A percentile compares a stretch with the other conserved stretches of the same genome.
Evolutionary conservation across 2,797 vertebrate species (phyloP).

Genomic region (Basileuterus tristriatus): DNA sequence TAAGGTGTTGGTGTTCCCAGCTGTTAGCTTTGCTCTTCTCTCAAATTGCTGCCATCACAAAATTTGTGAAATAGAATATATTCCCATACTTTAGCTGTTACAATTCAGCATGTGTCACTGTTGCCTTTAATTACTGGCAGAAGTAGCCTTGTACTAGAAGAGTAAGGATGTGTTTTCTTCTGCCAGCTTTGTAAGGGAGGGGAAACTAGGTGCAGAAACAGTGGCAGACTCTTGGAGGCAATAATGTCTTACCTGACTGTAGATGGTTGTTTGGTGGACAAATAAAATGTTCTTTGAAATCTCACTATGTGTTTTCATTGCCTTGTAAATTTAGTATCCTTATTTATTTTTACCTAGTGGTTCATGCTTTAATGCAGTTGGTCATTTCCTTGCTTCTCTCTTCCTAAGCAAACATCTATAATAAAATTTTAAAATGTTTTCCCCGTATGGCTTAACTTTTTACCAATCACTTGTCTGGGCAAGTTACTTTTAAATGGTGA

Average conservation of each 20-base stretch:
- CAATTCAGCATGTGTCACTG: background rate
- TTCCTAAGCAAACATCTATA: background rate
- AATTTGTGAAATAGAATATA: background rate
- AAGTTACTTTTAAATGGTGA: background rate
- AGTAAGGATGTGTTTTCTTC: background rate
- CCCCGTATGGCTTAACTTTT: background rate
- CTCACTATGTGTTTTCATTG: background rate
- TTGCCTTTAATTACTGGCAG: background rate
- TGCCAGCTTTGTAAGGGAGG: background rate
- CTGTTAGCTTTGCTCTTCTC: background rate
- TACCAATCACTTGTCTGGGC: background rate
- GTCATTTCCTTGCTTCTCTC: background rate
- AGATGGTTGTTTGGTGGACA: background rate
- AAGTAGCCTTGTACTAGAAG: background rate
- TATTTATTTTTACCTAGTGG: background rate
- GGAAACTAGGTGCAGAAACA: background rate
- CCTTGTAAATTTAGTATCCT: background rate
- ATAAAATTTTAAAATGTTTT: background rate
- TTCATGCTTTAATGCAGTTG: background rate
- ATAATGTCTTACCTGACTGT: background rate
- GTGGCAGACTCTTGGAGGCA: background rate
- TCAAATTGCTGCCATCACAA: background rate
- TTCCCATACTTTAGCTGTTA: background rate
- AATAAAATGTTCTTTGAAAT: background rate
- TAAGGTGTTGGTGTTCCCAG: background rate